These are phyloP conservation scores for Merops nubicus DNA, from an alignment of 2,113 vertebrate genomes.

Conservation along the genomic window DNA sequence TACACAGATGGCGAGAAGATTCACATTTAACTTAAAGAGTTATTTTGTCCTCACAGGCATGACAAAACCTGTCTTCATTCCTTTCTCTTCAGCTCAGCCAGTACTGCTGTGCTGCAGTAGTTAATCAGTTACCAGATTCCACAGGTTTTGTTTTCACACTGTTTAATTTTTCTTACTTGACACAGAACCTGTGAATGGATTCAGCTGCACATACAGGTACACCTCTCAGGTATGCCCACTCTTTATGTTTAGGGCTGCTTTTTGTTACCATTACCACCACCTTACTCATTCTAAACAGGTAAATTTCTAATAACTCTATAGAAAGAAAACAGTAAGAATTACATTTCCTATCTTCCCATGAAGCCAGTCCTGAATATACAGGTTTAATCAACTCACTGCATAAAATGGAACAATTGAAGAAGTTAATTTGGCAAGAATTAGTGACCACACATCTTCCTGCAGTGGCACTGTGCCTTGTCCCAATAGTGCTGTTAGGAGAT, in stretches of 20 bases:
- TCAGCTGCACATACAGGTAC: constrained; percentile 9
- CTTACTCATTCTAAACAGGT: background rate
- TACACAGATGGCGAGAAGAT: constrained; percentile 40
- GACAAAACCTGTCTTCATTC: constrained; percentile 87
- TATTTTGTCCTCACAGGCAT: constrained; percentile 79
- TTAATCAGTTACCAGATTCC: constrained; percentile 86
- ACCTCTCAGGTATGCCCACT: background rate
- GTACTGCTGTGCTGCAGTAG: constrained; percentile 71
- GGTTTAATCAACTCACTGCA: background rate
- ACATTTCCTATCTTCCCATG: background rate
- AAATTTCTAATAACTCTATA: background rate
- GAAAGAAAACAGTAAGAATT: background rate
- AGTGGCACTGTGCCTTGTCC: background rate
- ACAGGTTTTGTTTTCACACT: constrained; percentile 75
- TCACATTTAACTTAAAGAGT: constrained; percentile 69
- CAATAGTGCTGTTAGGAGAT: background rate
- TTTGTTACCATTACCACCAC: constrained; percentile 1
- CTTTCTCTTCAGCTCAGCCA: constrained; percentile 81
- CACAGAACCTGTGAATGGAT: constrained; percentile 61
- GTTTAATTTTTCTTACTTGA: constrained; percentile 70
- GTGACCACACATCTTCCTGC: background rate
- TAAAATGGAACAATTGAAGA: background rate
- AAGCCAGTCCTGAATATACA: background rate
- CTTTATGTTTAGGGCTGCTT: background rate
- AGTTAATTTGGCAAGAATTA: background rate